Percentiles rank a stretch among this genome's conserved stretches.
These are phyloP conservation scores for Sinocyclocheilus rhinocerous DNA, from an alignment of 2,113 vertebrate genomes.

Conservation along the genomic window DNA sequence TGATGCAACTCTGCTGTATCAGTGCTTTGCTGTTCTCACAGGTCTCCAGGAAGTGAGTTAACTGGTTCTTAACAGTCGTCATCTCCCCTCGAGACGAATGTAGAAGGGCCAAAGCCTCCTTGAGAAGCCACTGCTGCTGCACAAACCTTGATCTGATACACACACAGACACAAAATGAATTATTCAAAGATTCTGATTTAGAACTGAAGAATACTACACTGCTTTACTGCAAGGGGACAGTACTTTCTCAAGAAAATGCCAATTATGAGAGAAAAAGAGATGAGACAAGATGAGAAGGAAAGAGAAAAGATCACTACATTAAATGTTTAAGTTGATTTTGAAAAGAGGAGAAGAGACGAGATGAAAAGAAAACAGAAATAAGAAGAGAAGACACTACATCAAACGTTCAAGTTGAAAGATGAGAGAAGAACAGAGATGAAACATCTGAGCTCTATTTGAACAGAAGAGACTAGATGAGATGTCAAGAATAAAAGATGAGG, in stretches of 20 bases:
- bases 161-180: neutral
- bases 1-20: slow-evolving; percentile 50
- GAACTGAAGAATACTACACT: neutral
- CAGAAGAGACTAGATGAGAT: neutral
- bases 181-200: neutral
- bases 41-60: slow-evolving; percentile 37
- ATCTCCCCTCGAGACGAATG: slow-evolving; percentile 36
- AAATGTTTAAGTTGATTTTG: neutral
- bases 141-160: slow-evolving; percentile 35
- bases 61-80: slow-evolving; percentile 20
- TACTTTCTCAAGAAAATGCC: neutral
- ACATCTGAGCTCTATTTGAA: neutral
- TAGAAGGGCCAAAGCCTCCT: slow-evolving; percentile 5
- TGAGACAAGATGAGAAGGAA: neutral
- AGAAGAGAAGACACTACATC: neutral
- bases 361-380: neutral
- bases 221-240: neutral
- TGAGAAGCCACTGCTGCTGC: slow-evolving; percentile 42
- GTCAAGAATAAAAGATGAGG: neutral
- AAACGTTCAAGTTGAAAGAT: neutral
- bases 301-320: neutral
- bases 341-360: neutral
- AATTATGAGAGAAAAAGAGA: neutral
- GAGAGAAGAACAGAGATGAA: neutral
- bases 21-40: slow-evolving; percentile 26